Evolutionary conservation across 2,797 vertebrate species (phyloP), one percentile per base, ranked within the genome.

Genomic region (Okamejei kenojei): DNA sequence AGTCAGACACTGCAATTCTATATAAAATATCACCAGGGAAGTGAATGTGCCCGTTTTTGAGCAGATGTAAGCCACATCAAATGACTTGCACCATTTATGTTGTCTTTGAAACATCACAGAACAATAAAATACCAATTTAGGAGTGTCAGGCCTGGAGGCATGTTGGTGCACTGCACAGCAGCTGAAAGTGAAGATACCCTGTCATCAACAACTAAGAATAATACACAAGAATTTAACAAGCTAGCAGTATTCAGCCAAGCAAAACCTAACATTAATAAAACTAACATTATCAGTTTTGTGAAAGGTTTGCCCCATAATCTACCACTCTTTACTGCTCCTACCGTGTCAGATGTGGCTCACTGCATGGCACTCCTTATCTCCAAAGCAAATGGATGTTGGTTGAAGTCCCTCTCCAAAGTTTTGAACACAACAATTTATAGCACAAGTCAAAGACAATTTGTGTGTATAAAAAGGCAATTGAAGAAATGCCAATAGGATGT

Each of bases 191-290:
- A 61, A 86, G 82, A 58, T 15, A 86, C 29, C 58, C 58, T n/a
- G 11, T 63, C 6, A 13, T 61, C 58, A 61, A 86, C 29, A 63
- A 63, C 11, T 61, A 63, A n/a, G 10, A 63, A 86, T n/a, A 86
- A n/a, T 86, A 86, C 15, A n/a, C 29, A 58, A 63, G 82, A 86
- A 86, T 63, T 61, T 86, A 86, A 86, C 58, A 86, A 15, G 77
- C n/a, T 78, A n/a, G 63, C 58, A 63, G 29, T 17, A 13, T 58
- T 86, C 29, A 86, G 29, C 9, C 82, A 63, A 32, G 58, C 82
- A 86, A 45, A 29, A 82, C 10, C 19, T 82, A 82, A 82, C 81
- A 82, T 82, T 82, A 82, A 86, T n/a, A 63, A 10, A 63, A n/a
- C 10, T n/a, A 63, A n/a, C 58, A 61, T 61, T 61, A 86, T n/a